These are phyloP conservation scores for Barypeithes pellucidus DNA, from an alignment of 2,888 invertebrate species.

Conservation along the genomic window DNA sequence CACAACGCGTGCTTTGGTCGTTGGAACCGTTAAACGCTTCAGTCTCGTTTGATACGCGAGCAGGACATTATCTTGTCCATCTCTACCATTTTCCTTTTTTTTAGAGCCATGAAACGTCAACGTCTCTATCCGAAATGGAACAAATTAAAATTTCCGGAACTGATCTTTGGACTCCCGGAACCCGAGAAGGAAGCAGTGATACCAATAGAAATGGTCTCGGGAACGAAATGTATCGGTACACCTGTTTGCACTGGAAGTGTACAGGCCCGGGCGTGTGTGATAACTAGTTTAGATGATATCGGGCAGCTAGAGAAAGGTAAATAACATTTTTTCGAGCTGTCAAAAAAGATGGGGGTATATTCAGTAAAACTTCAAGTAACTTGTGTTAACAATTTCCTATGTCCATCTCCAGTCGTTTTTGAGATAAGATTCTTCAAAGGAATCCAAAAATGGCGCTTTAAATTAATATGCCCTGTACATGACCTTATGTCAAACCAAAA, in stretches of 20 bases:
- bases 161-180: conserved; percentile 66
- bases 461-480: no score
- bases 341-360: no score
- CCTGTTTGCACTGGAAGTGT: conserved; percentile 82
- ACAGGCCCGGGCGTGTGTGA: conserved; percentile 81
- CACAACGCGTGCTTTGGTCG: no score
- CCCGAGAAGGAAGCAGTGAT: conserved; percentile 56
- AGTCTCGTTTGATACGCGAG: no score
- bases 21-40: no score
- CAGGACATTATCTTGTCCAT: neutral
- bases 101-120: conserved; percentile 79
- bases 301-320: conserved; percentile 65
- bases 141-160: conserved; percentile 77
- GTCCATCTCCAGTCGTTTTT: no score
- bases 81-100: conserved; percentile 31
- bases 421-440: no score
- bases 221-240: conserved; percentile 72
- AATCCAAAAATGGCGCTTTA: no score
- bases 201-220: conserved; percentile 33
- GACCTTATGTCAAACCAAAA: no score
- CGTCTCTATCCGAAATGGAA: conserved; percentile 77
- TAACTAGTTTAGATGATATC: conserved; percentile 78
- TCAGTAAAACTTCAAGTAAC: no score
- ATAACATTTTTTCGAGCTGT: no score
- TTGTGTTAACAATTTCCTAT: no score